Evolutionary conservation across 92 coral and sea anemone genomes (phyloP), one percentile per base, ranked within the genome.

Genomic region (Palythoa caribaeorum): DNA sequence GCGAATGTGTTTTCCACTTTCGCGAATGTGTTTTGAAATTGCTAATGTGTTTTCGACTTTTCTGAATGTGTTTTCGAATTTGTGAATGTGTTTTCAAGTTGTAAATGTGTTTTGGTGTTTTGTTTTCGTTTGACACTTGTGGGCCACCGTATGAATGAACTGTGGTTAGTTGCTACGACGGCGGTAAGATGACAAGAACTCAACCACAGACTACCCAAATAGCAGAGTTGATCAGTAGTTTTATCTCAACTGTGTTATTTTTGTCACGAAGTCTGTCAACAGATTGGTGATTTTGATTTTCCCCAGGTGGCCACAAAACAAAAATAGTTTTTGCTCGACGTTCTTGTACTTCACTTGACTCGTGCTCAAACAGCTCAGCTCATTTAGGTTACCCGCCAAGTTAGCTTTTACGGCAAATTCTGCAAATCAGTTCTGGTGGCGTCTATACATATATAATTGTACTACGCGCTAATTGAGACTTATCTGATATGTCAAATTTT

Each of bases 111-210:
- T 28, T 28, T 28, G 28, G 28, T 28, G 28, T 28, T 28, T 28
- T 28, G 28, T 28, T 28, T 28, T 28, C 28, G 28, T 28, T 28
- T 28, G 28, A 28, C 28, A 28, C 28, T 28, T 66, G 38, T 5
- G 72, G 72, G 72, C 72, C 72, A 66, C 72, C 38, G 38, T 17
- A 66, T 16, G 55, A 44, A 10, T 28, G 78, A 73, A 73, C 78
- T 73, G 78, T 73, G 78, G 78, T 73, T 39, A 37, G 78, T 73
- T 40, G 78, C 78, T 62, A 62, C 69, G 69, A 62, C 69, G 69
- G 69, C 4, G 76, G 76, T 71, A 71, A 71, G 39, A 71, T 21
- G 44, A 71, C 1, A 71, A 71, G 44, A 28, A 28, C 28, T 28
- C 28, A 28, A 28, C 28, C 28, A 28, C 28, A 28, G 28, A 28